These are phyloP conservation scores for Drosophila tropicalis DNA, from an alignment of 1,140 invertebrate species.

Conservation along the genomic window DNA sequence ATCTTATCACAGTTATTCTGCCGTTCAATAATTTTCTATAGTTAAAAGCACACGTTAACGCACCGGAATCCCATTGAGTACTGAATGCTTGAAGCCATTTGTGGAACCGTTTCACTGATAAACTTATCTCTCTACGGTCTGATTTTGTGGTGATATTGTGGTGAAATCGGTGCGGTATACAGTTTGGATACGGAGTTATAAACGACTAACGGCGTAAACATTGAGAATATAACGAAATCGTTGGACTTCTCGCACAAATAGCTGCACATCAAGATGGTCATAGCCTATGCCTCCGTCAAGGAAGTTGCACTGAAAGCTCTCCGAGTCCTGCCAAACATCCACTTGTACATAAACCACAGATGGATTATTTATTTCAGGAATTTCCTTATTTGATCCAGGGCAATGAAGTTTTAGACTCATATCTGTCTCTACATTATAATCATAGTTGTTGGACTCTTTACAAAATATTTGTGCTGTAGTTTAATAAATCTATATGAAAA, in stretches of 20 bases:
- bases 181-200: slow-evolving; percentile 15
- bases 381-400: neutral
- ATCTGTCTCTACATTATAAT: slow-evolving; percentile 1
- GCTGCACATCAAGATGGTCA: slow-evolving; percentile 1
- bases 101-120: neutral
- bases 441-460: slow-evolving; percentile 4
- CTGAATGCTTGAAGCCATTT: slow-evolving; percentile 9
- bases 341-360: slow-evolving; percentile 14
- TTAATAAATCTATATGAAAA: neutral
- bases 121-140: slow-evolving; percentile 16
- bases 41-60: slow-evolving; percentile 24
- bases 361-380: neutral
- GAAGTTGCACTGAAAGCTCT: slow-evolving; percentile 8
- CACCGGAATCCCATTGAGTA: slow-evolving; percentile 21
- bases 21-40: too few species aligned
- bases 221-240: neutral
- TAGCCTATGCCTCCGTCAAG: slow-evolving; percentile 11
- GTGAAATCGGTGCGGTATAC: slow-evolving; percentile 12
- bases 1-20: slow-evolving; percentile 47
- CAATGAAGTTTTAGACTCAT: neutral
- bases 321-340: slow-evolving; percentile 11
- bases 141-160: slow-evolving; percentile 14
- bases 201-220: slow-evolving; percentile 4
- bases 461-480: slow-evolving; percentile 7
- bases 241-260: neutral